Evolutionary conservation across 2,888 invertebrate genomes (phyloP).

Genomic region (Yponomeuta cagnagella): DNA sequence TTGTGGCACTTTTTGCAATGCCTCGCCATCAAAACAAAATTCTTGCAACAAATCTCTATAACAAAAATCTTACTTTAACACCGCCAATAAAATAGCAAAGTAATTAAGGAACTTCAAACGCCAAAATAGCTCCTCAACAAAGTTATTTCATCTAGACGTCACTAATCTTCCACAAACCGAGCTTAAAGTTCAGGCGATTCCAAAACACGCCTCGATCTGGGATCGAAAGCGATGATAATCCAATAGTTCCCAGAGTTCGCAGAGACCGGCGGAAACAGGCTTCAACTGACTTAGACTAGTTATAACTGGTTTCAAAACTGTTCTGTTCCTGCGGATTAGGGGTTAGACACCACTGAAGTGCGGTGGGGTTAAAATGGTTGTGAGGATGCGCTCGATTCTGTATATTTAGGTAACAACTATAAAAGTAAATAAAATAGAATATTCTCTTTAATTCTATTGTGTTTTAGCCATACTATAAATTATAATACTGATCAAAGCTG

Average conservation of each 20-base stretch:
- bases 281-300: not conserved
- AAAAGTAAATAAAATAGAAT: no score
- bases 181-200: not conserved
- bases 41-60: no score
- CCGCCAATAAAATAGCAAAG: no score
- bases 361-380: not conserved
- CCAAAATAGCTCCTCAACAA: not conserved
- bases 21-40: no score
- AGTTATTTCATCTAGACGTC: not conserved
- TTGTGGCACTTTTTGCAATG: no score
- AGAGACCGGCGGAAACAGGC: not conserved
- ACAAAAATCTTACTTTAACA: no score
- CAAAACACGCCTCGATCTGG: not conserved
- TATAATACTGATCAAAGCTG: no score
- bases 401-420: no score
- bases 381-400: not conserved
- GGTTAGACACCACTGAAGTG: constrained; percentile 7
- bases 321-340: constrained; percentile 5
- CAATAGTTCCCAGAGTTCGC: constrained; percentile 5
- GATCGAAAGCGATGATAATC: constrained; percentile 4
- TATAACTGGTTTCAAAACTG: constrained; percentile 4
- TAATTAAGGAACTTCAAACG: no score
- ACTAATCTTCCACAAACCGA: not conserved
- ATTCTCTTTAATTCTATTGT: no score
- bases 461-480: no score